Evolutionary conservation across 2,888 invertebrate species (phyloP), one percentile per base, ranked within the genome.

Genomic region (Drosophila borborema): DNA sequence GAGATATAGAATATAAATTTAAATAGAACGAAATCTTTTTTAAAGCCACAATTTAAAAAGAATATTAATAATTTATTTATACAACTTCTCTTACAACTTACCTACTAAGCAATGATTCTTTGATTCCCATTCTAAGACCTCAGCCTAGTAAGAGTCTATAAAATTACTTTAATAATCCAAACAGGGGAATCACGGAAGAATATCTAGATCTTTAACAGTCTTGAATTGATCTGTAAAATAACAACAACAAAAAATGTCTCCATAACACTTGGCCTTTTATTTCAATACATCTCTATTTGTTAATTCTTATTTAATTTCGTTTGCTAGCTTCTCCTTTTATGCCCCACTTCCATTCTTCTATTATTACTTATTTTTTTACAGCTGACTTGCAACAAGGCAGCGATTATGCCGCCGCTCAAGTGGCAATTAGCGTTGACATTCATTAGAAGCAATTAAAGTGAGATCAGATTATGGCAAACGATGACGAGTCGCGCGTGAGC

Each of bases 341-440:
- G 66, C 68, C 23, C 56, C 68, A 69, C 16, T 6, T 68, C 74
- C n/a, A 10, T 67, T 76, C 43, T 48, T 65, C 48, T 65, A 48
- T 53, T 49, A 60, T 51, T 67, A 55, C 60, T 51, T 67, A 53
- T 43, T 38, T 41, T 64, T 64, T 70, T 61, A 67, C 73, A 70
- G 62, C 64, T 67, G 61, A 59, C 45, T 58, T 72, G 54, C 63
- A 68, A 45, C 66, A 46, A 46, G 49, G 45, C 69, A 46, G 48
- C 49, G 59, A 60, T 64, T 72, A 65, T 64, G 80, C 65, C 62
- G 73, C 54, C 74, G 72, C 68, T 76, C 72, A 82, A 89, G 84
- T 72, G 80, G 81, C 88, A 85, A 88, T 88, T 88, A 85, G 81
- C 68, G 80, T 82, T 89, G 86, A 86, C 86, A 89, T 74, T 86